These are phyloP conservation scores for Babyrousa celebensis DNA, from an alignment of 2,797 vertebrate genomes.

Conservation along the genomic window DNA sequence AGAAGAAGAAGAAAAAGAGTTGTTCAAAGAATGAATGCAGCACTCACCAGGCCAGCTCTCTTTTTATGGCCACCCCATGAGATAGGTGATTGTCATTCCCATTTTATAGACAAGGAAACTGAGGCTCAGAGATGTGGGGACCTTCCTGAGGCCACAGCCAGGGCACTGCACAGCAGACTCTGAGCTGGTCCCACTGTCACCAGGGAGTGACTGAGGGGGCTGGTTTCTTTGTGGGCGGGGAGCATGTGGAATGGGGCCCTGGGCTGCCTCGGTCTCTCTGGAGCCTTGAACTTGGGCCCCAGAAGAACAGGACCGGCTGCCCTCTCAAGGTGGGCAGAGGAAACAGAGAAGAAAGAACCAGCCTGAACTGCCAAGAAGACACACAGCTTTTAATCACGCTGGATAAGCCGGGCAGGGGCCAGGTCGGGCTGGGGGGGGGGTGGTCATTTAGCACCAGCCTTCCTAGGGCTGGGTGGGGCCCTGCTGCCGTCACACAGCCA, in stretches of 20 bases:
- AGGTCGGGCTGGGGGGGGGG: background rate
- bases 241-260: background rate
- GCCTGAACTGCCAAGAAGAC: background rate
- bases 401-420: background rate
- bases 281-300: background rate
- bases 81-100: background rate
- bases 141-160: background rate
- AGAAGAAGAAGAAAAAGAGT: too few relatives aligned
- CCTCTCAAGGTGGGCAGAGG: background rate
- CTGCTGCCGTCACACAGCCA: background rate
- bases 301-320: rapidly evolving
- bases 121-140: background rate
- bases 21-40: background rate
- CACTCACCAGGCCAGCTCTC: background rate
- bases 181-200: too few relatives aligned
- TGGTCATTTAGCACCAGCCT: background rate
- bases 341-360: background rate
- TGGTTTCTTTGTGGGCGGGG: background rate
- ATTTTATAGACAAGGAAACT: background rate
- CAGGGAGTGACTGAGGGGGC: rapidly evolving
- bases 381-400: slow-evolving; percentile 75
- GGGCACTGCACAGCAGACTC: background rate
- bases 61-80: too few relatives aligned
- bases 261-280: background rate
- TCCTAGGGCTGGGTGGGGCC: background rate